Base-by-base conservation (phyloP, 2,888 invertebrate species). In the Ypsolopha sequella region DNA sequence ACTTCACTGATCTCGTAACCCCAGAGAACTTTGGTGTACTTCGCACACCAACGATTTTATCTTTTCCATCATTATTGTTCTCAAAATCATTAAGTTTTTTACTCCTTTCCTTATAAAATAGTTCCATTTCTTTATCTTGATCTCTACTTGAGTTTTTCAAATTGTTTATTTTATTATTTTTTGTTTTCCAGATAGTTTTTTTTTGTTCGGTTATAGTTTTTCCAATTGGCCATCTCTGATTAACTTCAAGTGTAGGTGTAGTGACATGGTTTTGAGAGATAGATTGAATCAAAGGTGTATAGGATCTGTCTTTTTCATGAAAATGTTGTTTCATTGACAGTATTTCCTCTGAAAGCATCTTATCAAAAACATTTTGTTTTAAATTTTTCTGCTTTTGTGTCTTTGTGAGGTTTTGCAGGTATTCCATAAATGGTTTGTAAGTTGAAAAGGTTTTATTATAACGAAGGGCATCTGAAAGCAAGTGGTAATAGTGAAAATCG, bases 311-410 rank as follows among this genome's bases (percentile, higher is more conserved):
- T 57, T 68, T 71, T 53, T 69, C 68, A 46, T 71, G 64, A 41
- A 73, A 64, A 48, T 68, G 65, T 50, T 74, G 67, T 52, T 79
- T 76, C 14, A 75, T 68, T n/a, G 68, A 71, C 38, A 75, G 59
- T 70, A 80, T 76, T 62, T 81, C 77, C 48, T 82, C 71, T 4
- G 73, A 73, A 10, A 78, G 59, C 70, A 75, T 74, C 68, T 74
- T 77, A 51, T 78, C 77, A 48, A 76, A 75, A 2, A 69, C 55
- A 52, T 80, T 76, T 0, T 63, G 67, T 64, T 75, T 76, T 35
- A 75, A 67, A 59, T 79, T 70, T 38, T 58, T 54, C 14, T 43
- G 60, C 50, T 58, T 59, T 3, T 52, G 2, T 10, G 7, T 52
- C 36, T 55, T 60, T 38, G 64, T 60, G 41, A 60, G 48, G 56